Evolutionary conservation across 2,797 vertebrate genomes (phyloP).

Genomic region (Melanogrammus aeglefinus): DNA sequence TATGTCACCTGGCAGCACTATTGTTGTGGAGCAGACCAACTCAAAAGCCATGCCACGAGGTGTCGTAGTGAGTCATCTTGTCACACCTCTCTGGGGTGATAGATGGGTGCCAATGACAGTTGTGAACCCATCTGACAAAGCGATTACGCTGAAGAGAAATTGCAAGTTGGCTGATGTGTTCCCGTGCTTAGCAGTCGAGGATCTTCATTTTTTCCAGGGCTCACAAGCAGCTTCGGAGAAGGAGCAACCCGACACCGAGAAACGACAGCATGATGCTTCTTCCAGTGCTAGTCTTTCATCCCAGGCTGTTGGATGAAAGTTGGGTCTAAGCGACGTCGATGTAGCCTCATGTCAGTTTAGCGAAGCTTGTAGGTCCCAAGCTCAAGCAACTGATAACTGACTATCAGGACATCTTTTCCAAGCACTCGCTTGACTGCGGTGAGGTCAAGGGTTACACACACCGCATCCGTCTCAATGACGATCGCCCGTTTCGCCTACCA

Average conservation of each 20-base stretch:
- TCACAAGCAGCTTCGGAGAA: conserved; percentile 4
- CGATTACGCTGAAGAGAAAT: conserved; percentile 19
- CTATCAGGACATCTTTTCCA: too few relatives aligned
- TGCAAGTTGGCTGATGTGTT: conserved; percentile 22
- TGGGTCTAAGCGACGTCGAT: too few relatives aligned
- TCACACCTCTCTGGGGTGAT: conserved; percentile 28
- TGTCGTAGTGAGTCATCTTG: background rate
- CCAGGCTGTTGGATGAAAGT: too few relatives aligned
- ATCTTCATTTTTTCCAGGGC: conserved; percentile 18
- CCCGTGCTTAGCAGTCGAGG: conserved; percentile 19
- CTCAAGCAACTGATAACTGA: too few relatives aligned
- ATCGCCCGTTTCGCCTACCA: too few relatives aligned
- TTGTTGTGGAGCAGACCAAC: conserved; percentile 16
- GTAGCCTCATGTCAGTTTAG: too few relatives aligned
- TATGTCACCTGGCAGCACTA: conserved; percentile 24
- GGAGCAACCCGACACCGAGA: background rate
- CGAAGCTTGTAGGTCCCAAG: too few relatives aligned
- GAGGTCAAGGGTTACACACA: too few relatives aligned
- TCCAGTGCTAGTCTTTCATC: too few relatives aligned
- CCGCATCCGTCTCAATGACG: too few relatives aligned
- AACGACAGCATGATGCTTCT: too few relatives aligned
- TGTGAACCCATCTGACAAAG: conserved; percentile 18
- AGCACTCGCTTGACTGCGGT: too few relatives aligned
- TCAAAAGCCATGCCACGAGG: conserved; percentile 1
- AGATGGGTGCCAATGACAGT: conserved; percentile 25